phyloP scores from a whole-genome alignment of 2,888 invertebrate species.

The Ophioninae sp. region DNA sequence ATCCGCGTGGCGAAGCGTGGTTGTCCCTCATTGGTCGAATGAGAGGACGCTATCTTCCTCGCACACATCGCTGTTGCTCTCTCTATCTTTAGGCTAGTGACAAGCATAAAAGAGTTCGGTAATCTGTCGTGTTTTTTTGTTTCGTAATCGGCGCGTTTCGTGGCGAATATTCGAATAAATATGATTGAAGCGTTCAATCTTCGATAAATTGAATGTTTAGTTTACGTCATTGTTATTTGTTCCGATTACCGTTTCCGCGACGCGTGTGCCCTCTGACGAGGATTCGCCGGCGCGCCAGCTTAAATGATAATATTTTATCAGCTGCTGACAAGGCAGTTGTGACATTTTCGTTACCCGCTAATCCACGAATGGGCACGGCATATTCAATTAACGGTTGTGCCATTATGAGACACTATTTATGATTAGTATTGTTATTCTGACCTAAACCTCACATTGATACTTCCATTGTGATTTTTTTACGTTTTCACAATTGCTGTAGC shows the following conservation, averaged over 20 bases:
- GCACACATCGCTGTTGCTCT: background rate
- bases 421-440: no score
- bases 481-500: background rate
- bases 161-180: background rate
- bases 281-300: background rate
- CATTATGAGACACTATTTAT: no score
- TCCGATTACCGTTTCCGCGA: background rate
- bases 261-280: background rate
- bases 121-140: background rate
- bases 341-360: background rate
- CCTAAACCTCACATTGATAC: background rate
- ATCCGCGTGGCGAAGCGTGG: constrained; percentile 87
- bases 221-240: background rate
- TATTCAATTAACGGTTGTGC: background rate
- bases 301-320: constrained; percentile 16
- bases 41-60: constrained; percentile 15
- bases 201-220: background rate
- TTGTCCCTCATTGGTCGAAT: constrained; percentile 84
- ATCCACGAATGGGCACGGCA: background rate
- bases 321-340: background rate
- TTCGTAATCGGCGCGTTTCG: background rate
- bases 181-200: background rate
- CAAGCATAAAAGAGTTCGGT: background rate
- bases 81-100: background rate
- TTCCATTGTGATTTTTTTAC: background rate